phyloP scores from a whole-genome alignment of 1,140 invertebrate genomes.

The Yoshiicerus persimilis region DNA sequence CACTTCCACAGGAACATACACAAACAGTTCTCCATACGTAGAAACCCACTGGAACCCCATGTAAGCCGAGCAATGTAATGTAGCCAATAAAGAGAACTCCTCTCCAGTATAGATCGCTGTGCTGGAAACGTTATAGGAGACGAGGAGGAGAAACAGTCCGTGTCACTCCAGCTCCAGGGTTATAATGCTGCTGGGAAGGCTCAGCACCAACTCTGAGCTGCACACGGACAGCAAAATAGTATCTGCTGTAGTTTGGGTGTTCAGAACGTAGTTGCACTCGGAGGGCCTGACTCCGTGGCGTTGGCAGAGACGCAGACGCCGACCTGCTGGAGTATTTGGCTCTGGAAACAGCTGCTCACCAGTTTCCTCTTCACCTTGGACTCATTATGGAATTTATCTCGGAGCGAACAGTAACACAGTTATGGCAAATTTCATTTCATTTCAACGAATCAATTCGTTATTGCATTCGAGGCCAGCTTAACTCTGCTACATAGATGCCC shows the following conservation, averaged over 20 bases:
- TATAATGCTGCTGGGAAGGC: too few species aligned
- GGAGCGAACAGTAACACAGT: neutral
- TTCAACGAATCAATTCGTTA: neutral
- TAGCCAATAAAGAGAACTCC: neutral
- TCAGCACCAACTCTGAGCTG: too few species aligned
- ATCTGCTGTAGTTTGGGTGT: too few species aligned
- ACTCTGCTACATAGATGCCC: neutral
- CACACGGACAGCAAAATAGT: too few species aligned
- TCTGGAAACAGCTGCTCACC: neutral
- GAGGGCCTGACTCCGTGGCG: too few species aligned
- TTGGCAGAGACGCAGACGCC: neutral
- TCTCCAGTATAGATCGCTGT: neutral
- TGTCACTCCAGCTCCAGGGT: too few species aligned
- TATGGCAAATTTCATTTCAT: neutral
- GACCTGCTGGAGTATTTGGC: neutral
- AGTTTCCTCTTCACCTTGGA: constrained; percentile 2
- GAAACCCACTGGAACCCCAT: neutral
- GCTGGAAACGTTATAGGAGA: neutral
- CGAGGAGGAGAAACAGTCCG: too few species aligned
- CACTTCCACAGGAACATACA: neutral
- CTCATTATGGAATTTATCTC: constrained; percentile 4
- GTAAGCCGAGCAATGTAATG: neutral
- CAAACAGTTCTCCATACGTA: neutral
- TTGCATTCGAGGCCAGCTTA: neutral
- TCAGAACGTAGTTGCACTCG: too few species aligned